phyloP scores from a whole-genome alignment of 2,113 vertebrate genomes.

The Tenebrosternarchus preto region DNA sequence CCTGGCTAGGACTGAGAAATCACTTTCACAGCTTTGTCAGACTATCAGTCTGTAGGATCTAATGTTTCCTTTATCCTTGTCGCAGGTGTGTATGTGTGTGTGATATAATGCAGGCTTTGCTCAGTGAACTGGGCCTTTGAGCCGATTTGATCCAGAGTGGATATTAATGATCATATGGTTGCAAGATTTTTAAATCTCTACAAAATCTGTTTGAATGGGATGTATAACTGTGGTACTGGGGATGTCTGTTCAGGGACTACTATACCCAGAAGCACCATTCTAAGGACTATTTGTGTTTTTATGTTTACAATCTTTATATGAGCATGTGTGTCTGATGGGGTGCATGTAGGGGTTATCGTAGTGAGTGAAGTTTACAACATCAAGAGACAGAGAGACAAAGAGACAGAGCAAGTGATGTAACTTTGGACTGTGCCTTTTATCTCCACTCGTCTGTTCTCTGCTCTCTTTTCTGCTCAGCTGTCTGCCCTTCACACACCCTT shows the following conservation, averaged over 20 bases:
- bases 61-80: too few species aligned
- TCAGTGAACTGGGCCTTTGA: not conserved
- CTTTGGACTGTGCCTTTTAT: conserved; percentile 19
- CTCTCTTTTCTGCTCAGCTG: too few species aligned
- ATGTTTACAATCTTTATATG: not conserved
- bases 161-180: conserved; percentile 9
- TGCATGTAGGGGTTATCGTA: not conserved
- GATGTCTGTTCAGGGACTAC: not conserved
- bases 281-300: not conserved
- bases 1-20: too few species aligned
- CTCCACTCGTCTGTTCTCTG: conserved; percentile 13
- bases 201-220: conserved; percentile 3
- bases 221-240: not conserved
- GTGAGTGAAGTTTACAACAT: not conserved
- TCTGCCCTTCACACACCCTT: too few species aligned
- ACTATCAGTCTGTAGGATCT: too few species aligned
- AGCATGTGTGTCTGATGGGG: not conserved
- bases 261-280: not conserved
- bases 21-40: too few species aligned
- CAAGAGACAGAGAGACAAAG: not conserved
- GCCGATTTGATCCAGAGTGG: not conserved
- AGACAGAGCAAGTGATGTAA: not conserved
- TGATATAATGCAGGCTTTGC: not conserved
- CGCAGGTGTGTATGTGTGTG: too few species aligned
- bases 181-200: not conserved